Percentiles rank a stretch among this genome's conserved stretches.
phyloP scores from a whole-genome alignment of 2,888 invertebrate species.

The Diadromus collaris region DNA sequence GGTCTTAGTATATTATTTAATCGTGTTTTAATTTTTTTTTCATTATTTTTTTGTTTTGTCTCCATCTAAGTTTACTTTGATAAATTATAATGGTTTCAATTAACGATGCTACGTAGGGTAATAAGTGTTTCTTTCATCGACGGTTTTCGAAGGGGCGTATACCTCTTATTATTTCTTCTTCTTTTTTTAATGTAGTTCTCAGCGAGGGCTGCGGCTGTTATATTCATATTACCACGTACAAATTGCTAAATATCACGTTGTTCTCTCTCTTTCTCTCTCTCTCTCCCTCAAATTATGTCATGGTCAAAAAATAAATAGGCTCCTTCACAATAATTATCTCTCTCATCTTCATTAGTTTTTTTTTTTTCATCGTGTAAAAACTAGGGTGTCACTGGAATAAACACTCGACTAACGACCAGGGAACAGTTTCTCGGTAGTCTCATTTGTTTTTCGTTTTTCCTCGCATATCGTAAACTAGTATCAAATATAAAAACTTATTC shows the following conservation, averaged over 20 bases:
- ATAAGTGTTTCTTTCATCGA: conserved; percentile 58
- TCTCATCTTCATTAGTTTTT: conserved; percentile 50
- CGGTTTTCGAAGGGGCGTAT: conserved; percentile 57
- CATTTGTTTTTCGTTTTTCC: conserved; percentile 58
- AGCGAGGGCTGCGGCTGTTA: conserved; percentile 68
- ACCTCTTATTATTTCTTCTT: conserved; percentile 59
- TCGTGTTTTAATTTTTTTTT: conserved; percentile 61
- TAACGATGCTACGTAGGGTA: conserved; percentile 62
- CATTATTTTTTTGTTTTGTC: too few relatives aligned
- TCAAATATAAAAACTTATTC: conserved; percentile 78
- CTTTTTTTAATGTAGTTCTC: conserved; percentile 62
- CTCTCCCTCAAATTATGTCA: conserved; percentile 69
- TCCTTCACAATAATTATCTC: conserved; percentile 69
- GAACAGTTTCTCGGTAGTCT: conserved; percentile 69
- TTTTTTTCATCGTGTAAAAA: conserved; percentile 62
- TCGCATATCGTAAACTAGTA: conserved; percentile 75
- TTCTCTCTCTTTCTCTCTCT: conserved; percentile 65
- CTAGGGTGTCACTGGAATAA: conserved; percentile 67
- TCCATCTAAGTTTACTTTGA: conserved; percentile 60
- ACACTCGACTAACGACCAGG: conserved; percentile 71
- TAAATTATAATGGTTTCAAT: conserved; percentile 54
- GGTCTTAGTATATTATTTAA: conserved; percentile 56
- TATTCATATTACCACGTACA: conserved; percentile 70
- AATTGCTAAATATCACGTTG: conserved; percentile 71
- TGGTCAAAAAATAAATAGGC: conserved; percentile 77